These are phyloP conservation scores for Aptenodytes patagonicus DNA, from an alignment of 2,113 vertebrate species.

Conservation along the genomic window DNA sequence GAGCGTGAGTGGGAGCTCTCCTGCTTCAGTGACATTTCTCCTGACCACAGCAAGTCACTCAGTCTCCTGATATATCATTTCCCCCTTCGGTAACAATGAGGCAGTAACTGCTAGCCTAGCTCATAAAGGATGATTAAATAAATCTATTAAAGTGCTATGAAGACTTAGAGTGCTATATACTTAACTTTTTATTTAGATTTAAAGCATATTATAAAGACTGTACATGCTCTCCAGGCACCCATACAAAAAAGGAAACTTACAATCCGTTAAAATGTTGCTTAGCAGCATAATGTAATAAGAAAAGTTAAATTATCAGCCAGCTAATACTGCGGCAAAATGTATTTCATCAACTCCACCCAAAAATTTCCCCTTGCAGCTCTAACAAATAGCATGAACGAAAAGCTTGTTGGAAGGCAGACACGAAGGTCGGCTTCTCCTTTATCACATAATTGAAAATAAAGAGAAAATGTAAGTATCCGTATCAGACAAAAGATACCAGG, in stretches of 20 bases:
- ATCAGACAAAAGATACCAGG: neutral
- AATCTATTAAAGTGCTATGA: constrained; percentile 6
- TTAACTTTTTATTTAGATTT: constrained; percentile 56
- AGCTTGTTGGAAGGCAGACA: neutral
- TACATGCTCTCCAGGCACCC: constrained; percentile 31
- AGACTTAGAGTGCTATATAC: neutral
- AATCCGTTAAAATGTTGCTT: constrained; percentile 13
- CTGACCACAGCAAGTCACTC: neutral
- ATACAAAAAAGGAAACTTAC: constrained; percentile 6
- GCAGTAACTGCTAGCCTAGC: neutral
- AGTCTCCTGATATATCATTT: neutral
- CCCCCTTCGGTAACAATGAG: neutral
- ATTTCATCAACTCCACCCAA: neutral
- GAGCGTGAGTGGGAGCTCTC: neutral
- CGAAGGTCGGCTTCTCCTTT: neutral
- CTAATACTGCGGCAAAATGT: neutral
- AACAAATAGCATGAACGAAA: neutral
- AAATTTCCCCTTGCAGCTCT: neutral
- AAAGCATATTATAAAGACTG: constrained; percentile 7
- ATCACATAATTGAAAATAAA: neutral
- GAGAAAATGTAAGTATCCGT: neutral
- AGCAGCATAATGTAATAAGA: neutral
- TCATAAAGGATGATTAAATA: constrained; percentile 45
- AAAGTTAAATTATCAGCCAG: constrained; percentile 18
- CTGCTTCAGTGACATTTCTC: neutral